These are phyloP conservation scores for Otus sunia DNA, from an alignment of 2,113 vertebrate genomes.

Conservation along the genomic window DNA sequence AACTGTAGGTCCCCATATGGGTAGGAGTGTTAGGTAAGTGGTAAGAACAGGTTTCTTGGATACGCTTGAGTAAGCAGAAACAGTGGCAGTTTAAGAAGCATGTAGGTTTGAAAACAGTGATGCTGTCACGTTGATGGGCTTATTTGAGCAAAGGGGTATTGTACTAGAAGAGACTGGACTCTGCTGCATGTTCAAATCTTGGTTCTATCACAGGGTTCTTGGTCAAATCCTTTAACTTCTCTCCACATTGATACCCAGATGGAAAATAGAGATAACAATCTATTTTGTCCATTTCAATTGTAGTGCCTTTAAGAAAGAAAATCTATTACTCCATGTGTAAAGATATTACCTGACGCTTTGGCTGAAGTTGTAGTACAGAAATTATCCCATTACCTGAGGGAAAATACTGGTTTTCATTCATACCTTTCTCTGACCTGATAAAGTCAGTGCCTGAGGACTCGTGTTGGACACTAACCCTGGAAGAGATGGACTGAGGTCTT, in stretches of 20 bases:
- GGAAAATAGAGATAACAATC: background rate
- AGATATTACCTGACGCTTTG: background rate
- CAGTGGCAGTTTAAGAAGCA: background rate
- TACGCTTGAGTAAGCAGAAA: background rate
- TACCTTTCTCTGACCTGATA: background rate
- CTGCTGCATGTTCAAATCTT: background rate
- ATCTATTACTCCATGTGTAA: background rate
- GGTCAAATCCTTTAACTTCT: background rate
- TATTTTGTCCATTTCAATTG: background rate
- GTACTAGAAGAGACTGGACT: background rate
- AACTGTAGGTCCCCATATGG: background rate
- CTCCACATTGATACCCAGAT: background rate
- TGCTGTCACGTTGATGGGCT: background rate
- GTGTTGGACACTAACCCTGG: background rate
- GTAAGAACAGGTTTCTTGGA: background rate
- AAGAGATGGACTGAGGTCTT: background rate
- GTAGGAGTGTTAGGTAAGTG: background rate
- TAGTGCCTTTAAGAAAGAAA: background rate
- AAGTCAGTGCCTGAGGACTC: background rate
- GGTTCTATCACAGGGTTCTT: background rate
- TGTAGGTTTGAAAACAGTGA: fast-evolving
- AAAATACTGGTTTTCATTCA: background rate
- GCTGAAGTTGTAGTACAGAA: background rate
- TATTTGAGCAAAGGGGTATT: background rate
- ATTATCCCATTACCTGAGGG: background rate